Conservation (phyloP, 2,113 vertebrate species). For the Archocentrus centrarchus region DNA sequence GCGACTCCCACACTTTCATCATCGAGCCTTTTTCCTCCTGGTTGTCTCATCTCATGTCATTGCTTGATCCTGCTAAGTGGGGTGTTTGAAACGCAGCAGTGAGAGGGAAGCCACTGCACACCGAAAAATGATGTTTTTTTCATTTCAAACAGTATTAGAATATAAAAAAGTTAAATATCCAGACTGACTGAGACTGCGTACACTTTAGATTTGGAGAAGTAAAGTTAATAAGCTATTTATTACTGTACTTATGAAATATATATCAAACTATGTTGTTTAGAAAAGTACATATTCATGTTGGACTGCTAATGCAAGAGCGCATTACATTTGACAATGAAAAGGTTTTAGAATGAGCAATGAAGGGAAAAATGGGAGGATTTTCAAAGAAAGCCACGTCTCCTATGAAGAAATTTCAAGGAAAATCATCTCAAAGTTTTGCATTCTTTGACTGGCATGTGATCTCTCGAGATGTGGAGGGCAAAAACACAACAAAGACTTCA, state of each 20-base stretch:
- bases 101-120: neutral
- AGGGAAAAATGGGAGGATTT: neutral
- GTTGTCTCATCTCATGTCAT: constrained; percentile 47
- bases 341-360: neutral
- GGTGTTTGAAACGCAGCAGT: constrained; percentile 8
- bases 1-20: constrained; percentile 66
- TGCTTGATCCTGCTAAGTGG: constrained; percentile 3
- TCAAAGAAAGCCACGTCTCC: neutral
- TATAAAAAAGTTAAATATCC: neutral
- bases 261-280: neutral
- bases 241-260: neutral
- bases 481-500: constrained; percentile 34
- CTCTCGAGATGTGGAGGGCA: neutral
- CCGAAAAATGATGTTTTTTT: neutral
- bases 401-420: neutral
- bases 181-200: neutral
- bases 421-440: neutral
- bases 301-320: neutral
- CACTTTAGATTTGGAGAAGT: neutral
- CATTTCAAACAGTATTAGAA: neutral
- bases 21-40: constrained; percentile 46
- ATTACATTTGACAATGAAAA: neutral
- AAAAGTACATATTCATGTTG: constrained; percentile 1
- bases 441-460: constrained; percentile 11
- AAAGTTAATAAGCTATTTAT: neutral